Conservation (phyloP, 2,888 invertebrate species). For the Pammene aurita region DNA sequence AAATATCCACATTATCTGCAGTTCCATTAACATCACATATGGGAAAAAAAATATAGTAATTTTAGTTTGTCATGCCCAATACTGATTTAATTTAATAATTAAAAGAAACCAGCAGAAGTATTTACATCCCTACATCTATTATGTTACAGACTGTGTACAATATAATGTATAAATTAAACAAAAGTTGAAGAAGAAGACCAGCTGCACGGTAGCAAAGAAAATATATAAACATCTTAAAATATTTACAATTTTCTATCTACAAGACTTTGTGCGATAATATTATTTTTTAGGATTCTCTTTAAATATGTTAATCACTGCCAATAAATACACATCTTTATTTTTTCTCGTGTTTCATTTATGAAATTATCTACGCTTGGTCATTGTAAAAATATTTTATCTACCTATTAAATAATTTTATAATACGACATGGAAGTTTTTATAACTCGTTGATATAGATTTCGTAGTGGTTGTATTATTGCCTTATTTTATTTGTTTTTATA, state of each 20-base stretch:
- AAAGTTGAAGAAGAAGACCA: no score
- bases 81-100: no score
- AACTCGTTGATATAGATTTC: slow-evolving; percentile 49
- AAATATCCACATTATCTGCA: not conserved
- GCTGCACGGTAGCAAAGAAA: no score
- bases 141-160: no score
- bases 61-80: no score
- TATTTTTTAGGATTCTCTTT: not conserved
- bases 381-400: slow-evolving; percentile 27
- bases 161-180: no score
- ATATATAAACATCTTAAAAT: no score
- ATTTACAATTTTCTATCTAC: no score
- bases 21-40: not conserved
- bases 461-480: slow-evolving; percentile 28
- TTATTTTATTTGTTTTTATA: slow-evolving; percentile 36
- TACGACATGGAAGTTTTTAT: slow-evolving; percentile 42
- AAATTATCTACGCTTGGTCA: slow-evolving; percentile 38
- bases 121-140: no score
- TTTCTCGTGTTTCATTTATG: not conserved
- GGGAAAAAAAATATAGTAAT: not conserved
- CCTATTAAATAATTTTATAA: slow-evolving; percentile 38
- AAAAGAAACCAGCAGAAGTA: no score
- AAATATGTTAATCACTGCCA: slow-evolving; percentile 27
- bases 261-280: slow-evolving; percentile 9
- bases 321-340: not conserved